These are phyloP conservation scores for Prochilodus magdalenae DNA, from an alignment of 2,113 vertebrate species.

Conservation along the genomic window DNA sequence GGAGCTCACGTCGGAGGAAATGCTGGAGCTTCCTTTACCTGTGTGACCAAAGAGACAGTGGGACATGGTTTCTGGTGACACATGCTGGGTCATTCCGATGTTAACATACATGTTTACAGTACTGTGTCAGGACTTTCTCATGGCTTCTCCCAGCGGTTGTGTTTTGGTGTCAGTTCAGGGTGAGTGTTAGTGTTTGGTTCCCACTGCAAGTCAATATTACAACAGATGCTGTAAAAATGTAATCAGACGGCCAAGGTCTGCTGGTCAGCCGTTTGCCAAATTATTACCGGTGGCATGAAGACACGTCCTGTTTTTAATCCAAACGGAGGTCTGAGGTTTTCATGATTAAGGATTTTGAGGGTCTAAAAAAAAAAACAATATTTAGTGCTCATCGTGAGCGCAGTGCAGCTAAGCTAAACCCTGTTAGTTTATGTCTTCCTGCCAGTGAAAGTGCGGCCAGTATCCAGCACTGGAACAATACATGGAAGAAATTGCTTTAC, in stretches of 20 bases:
- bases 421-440: conserved; percentile 18
- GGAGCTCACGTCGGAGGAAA: conserved; percentile 99
- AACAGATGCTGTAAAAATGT: conserved; percentile 53
- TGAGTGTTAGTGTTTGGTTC: conserved; percentile 13
- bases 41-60: conserved; percentile 42
- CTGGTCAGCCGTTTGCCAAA: conserved; percentile 27
- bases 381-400: conserved; percentile 24
- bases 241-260: conserved; percentile 33
- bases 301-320: conserved; percentile 42
- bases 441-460: conserved; percentile 37
- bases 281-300: conserved; percentile 24
- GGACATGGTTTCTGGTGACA: background rate
- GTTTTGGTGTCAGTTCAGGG: conserved; percentile 20
- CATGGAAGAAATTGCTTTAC: conserved; percentile 37
- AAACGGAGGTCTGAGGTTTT: conserved; percentile 39
- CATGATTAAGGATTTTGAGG: conserved; percentile 51
- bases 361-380: conserved; percentile 37
- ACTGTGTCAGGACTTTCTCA: too few species aligned
- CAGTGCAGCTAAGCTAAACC: conserved; percentile 35
- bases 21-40: conserved; percentile 99
- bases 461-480: conserved; percentile 45
- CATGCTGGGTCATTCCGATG: background rate
- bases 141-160: background rate
- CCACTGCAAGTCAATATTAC: conserved; percentile 52
- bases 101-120: background rate